These are phyloP conservation scores for Drosophila tropicalis DNA, from an alignment of 1,140 invertebrate genomes.

Conservation along the genomic window DNA sequence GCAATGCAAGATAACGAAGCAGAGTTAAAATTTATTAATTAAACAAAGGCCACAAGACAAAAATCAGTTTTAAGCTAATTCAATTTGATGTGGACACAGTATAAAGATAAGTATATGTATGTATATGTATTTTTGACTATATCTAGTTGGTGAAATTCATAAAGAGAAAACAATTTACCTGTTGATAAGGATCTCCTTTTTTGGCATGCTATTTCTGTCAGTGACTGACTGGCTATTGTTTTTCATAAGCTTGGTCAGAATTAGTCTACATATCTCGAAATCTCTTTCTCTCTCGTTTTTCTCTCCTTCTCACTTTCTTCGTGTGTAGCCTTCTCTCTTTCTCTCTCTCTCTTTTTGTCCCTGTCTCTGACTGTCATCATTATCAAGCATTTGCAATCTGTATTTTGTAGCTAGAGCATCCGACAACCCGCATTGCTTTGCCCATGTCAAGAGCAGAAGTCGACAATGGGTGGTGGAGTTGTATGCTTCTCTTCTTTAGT, in stretches of 20 bases:
- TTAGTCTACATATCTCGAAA: background rate
- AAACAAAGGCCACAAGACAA: too few species aligned
- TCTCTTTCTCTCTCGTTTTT: background rate
- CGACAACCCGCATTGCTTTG: slow-evolving; percentile 11
- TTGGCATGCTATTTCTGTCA: slow-evolving; percentile 1
- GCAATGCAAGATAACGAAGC: too few species aligned
- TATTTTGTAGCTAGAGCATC: background rate
- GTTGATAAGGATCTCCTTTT: slow-evolving; percentile 8
- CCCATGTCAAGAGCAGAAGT: slow-evolving; percentile 17
- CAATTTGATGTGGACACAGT: background rate
- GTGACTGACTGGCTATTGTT: slow-evolving; percentile 6
- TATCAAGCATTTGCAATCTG: slow-evolving; percentile 12
- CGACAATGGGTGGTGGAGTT: background rate
- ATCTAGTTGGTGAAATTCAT: background rate
- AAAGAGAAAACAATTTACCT: slow-evolving; percentile 19
- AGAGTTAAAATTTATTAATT: too few species aligned
- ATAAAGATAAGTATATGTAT: background rate
- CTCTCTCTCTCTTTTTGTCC: background rate
- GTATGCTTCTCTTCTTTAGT: background rate
- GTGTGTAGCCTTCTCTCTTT: background rate
- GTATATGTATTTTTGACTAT: background rate
- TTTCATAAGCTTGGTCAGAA: slow-evolving; percentile 7
- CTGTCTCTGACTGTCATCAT: background rate
- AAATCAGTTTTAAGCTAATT: too few species aligned
- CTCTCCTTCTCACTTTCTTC: background rate